A percentile compares a stretch with the other conserved stretches of the same genome.
Conservation (phyloP, 2,888 invertebrate species). For the Fragum fragum region DNA sequence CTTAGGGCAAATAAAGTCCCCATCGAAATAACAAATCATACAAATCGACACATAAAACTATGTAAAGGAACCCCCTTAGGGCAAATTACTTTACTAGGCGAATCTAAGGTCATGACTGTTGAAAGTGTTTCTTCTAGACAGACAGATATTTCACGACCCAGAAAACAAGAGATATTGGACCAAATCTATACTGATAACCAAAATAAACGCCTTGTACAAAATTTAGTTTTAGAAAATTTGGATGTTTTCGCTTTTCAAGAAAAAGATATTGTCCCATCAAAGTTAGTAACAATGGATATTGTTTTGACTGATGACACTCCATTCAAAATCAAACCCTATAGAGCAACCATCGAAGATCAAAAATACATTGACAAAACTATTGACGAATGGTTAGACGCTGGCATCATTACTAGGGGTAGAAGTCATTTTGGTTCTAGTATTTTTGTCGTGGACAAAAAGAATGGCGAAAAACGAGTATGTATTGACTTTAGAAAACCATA, state of each 20-base stretch:
- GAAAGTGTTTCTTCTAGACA: not conserved
- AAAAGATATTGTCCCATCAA: not conserved
- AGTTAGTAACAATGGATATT: conserved; percentile 10
- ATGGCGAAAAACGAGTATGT: conserved; percentile 5
- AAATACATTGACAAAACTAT: not conserved
- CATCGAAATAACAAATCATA: conserved; percentile 20
- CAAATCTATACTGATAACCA: conserved; percentile 17
- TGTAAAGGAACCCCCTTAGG: conserved; percentile 27
- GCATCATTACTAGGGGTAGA: conserved; percentile 4
- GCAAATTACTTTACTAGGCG: not conserved
- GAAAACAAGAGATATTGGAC: not conserved
- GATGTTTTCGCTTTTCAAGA: conserved; percentile 36
- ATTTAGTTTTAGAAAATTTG: conserved; percentile 19
- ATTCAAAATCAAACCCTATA: not conserved
- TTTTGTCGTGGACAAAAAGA: not conserved
- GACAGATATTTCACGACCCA: not conserved
- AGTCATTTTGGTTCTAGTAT: not conserved
- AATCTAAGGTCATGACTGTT: conserved; percentile 1
- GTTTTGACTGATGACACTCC: conserved; percentile 16
- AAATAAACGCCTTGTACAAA: not conserved
- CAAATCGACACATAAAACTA: conserved; percentile 21
- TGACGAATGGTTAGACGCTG: not conserved
- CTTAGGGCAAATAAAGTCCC: no score
- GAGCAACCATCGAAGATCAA: not conserved
- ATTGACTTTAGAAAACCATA: conserved; percentile 23